phyloP scores from a whole-genome alignment of 30 jellyfish, hydroid and myxozoan species.

The Catostylus mosaicus region DNA sequence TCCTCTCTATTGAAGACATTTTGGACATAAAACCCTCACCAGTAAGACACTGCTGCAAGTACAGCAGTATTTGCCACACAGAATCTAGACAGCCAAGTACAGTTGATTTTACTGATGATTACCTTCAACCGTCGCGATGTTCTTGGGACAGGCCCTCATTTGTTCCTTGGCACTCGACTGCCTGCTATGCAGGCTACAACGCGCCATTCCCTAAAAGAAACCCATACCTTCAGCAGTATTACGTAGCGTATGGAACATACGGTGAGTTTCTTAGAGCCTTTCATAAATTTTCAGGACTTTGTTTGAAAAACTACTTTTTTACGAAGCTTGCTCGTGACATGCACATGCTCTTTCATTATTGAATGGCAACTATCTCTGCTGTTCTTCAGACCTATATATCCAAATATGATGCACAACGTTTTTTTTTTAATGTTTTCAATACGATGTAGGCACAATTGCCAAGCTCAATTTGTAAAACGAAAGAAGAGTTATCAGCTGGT shows the following conservation, averaged over 20 bases:
- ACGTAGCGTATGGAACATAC: slow-evolving; percentile 6
- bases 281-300: no score
- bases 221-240: slow-evolving; percentile 4
- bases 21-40: neutral
- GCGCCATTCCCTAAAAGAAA: neutral
- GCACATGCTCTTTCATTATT: no score
- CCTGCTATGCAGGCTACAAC: neutral
- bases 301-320: no score
- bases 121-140: neutral
- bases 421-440: no score
- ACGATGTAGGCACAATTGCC: no score
- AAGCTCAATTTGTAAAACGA: no score
- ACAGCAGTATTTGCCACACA: neutral
- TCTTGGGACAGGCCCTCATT: slow-evolving; percentile 1
- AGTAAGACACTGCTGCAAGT: neutral
- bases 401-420: no score
- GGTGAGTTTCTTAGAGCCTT: slow-evolving; percentile 13
- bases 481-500: no score
- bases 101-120: neutral
- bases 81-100: neutral
- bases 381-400: no score
- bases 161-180: slow-evolving; percentile 31
- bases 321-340: no score
- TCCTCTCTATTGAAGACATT: slow-evolving; percentile 29
- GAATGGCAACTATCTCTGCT: no score